phyloP scores from a whole-genome alignment of 2,797 vertebrate genomes.

The Hoplostethus mediterraneus region DNA sequence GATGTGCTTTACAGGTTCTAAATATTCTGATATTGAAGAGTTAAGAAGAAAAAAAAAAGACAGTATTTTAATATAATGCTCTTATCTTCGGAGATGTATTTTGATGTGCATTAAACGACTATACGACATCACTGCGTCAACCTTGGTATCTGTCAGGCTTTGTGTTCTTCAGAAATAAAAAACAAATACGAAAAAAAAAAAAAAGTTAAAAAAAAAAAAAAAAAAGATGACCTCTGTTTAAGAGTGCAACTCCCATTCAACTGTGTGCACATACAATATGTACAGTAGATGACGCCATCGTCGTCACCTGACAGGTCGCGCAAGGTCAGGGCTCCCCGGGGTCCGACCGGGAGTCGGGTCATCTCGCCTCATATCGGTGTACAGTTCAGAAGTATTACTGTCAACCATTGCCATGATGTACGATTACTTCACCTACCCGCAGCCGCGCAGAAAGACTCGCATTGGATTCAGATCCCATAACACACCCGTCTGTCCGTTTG shows the following conservation, averaged over 20 bases:
- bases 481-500: slow-evolving; percentile 63
- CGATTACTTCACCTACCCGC: slow-evolving; percentile 55
- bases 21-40: slow-evolving; percentile 78
- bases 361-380: slow-evolving; percentile 64
- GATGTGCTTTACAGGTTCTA: slow-evolving; percentile 81
- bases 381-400: slow-evolving; percentile 72
- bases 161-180: slow-evolving; percentile 73
- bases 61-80: slow-evolving; percentile 87
- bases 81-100: slow-evolving; percentile 85
- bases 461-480: slow-evolving; percentile 47
- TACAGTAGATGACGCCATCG: slow-evolving; percentile 57
- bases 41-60: slow-evolving; percentile 64
- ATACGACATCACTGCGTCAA: slow-evolving; percentile 76
- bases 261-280: slow-evolving; percentile 67
- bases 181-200: slow-evolving; percentile 39
- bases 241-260: slow-evolving; percentile 61
- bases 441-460: slow-evolving; percentile 48
- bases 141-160: slow-evolving; percentile 78
- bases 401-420: slow-evolving; percentile 55
- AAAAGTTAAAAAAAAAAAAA: slow-evolving; percentile 22
- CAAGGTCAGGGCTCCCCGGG: slow-evolving; percentile 49
- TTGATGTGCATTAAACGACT: slow-evolving; percentile 84
- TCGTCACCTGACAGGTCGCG: slow-evolving; percentile 34
- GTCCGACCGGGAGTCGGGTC: slow-evolving; percentile 37
- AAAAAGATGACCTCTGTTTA: slow-evolving; percentile 53